These are phyloP conservation scores for Syrphus vitripennis DNA, from an alignment of 2,888 invertebrate species.

Conservation along the genomic window DNA sequence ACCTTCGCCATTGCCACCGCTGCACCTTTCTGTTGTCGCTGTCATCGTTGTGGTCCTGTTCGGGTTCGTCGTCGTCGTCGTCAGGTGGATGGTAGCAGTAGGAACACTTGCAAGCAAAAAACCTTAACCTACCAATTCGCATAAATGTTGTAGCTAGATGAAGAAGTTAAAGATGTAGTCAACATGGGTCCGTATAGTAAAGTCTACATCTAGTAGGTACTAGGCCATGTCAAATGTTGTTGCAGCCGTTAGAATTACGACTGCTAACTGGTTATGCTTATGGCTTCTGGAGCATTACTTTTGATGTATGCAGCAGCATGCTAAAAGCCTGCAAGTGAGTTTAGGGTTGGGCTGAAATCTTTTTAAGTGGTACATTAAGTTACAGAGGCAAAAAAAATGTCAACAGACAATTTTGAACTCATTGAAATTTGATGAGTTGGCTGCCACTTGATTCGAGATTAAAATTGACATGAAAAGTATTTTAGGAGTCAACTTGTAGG, in stretches of 20 bases:
- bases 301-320: not conserved
- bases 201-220: not conserved
- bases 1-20: not conserved
- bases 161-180: conserved; percentile 6
- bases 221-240: conserved; percentile 18
- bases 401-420: too few relatives aligned
- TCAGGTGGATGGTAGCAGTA: conserved; percentile 38
- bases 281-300: conserved; percentile 2
- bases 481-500: too few relatives aligned
- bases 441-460: too few relatives aligned
- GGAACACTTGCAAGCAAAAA: too few relatives aligned
- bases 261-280: conserved; percentile 13
- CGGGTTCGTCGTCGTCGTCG: not conserved
- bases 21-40: not conserved
- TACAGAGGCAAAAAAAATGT: not conserved
- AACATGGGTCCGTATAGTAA: conserved; percentile 8
- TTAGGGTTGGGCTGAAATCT: not conserved
- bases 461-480: too few relatives aligned
- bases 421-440: too few relatives aligned
- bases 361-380: not conserved
- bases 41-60: not conserved
- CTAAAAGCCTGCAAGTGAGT: not conserved
- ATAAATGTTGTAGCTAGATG: conserved; percentile 6
- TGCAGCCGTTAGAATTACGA: conserved; percentile 3
- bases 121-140: not conserved